Base-by-base conservation (phyloP, 1,140 invertebrate genomes). In the Drosophila santomea region DNA sequence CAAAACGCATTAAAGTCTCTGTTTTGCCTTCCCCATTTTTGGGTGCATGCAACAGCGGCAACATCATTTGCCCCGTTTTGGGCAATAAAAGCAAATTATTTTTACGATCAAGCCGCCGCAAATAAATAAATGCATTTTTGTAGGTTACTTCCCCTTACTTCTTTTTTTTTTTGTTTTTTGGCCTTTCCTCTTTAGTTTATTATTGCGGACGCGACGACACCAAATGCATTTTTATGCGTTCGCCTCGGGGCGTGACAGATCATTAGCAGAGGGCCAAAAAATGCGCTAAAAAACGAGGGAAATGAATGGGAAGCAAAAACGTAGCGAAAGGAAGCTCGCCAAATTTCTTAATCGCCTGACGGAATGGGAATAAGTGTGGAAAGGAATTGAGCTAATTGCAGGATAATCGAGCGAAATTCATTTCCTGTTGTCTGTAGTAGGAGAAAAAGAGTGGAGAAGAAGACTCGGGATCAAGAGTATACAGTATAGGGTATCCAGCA, bases 51-150 rank as follows among this genome's bases (percentile, higher is more conserved):
- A 54, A 48, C 67, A 43, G 64, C 47, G 59, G 73, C 56, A 63
- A 68, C 79, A 78, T 64, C 73, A 52, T 61, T 60, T 63, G 56
- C 38, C 39, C 55, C 54, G 56, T 74, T 61, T 71, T 73, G 66
- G 84, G 75, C 83, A 88, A 86, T 86, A 86, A 88, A 86, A 88
- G 57, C 75, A 86, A 86, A 86, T 88, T 88, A 86, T 88, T 88
- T 86, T 83, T 88, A 86, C 83, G 83, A 88, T 88, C 79, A 76
- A 77, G 66, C 79, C 55, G 72, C 71, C 66, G 73, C 74, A 86
- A 86, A 88, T 89, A 86, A 86, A 86, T 88, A 88, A 88, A 86
- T 79, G 85, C 79, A 79, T 72, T 75, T 80, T 38, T 67, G 58
- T 74, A 66, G 51, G 45, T 39, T 57, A n/a, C n/a, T n/a, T n/a